Percentiles rank a stretch among this genome's conserved stretches.
These are phyloP conservation scores for Azorinus chamasolen DNA, from an alignment of 2,888 invertebrate species.

Conservation along the genomic window DNA sequence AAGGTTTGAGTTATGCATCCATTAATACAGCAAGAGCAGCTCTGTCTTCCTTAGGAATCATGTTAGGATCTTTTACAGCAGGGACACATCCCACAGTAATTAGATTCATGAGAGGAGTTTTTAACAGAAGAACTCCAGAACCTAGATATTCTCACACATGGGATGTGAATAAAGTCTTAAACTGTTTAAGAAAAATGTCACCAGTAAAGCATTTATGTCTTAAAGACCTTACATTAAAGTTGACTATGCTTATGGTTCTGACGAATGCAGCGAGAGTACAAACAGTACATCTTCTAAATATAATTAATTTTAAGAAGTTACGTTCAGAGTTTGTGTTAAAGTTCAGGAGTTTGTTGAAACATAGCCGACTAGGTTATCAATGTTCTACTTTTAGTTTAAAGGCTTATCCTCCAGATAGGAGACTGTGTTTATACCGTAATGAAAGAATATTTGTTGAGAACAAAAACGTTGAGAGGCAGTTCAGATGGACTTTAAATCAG, in stretches of 20 bases:
- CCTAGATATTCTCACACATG: not conserved
- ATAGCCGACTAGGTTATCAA: slow-evolving; percentile 11
- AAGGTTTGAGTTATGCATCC: slow-evolving; percentile 43
- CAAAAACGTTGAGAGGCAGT: not conserved
- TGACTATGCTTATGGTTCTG: slow-evolving; percentile 35
- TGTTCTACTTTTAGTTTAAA: not conserved
- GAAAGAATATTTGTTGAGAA: slow-evolving; percentile 21
- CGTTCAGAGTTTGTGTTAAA: slow-evolving; percentile 5
- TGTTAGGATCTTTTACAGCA: slow-evolving; percentile 18
- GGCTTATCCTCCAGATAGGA: slow-evolving; percentile 16
- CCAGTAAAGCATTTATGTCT: slow-evolving; percentile 18
- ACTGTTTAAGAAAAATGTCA: slow-evolving; percentile 1
- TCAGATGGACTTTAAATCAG: slow-evolving; percentile 18
- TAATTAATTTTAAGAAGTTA: slow-evolving; percentile 28
- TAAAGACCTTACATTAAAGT: slow-evolving; percentile 44
- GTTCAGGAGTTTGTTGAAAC: slow-evolving; percentile 11
- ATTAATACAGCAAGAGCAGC: slow-evolving; percentile 47
- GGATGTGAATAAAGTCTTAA: too few species aligned
- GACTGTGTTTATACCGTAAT: slow-evolving; percentile 6
- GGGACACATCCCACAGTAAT: slow-evolving; percentile 46
- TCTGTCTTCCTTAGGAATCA: slow-evolving; percentile 41
- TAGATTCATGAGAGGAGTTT: slow-evolving; percentile 52
- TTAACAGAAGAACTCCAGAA: slow-evolving; percentile 22
- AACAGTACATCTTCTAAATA: slow-evolving; percentile 23
- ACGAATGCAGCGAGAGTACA: slow-evolving; percentile 35